Conservation (phyloP, 2,888 invertebrate genomes). For the Drosophila ezoana region DNA sequence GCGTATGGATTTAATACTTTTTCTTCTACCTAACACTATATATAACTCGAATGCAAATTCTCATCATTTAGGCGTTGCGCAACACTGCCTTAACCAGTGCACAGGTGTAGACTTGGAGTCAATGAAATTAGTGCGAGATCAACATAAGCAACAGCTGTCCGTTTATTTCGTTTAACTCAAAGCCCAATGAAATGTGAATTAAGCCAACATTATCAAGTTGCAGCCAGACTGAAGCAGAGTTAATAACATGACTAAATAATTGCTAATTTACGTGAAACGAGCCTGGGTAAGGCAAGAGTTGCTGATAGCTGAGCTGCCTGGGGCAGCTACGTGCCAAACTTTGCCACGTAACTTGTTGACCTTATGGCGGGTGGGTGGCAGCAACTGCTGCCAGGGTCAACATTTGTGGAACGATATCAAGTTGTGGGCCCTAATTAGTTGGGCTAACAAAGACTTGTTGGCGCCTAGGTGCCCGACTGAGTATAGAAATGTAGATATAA, state of each 20-base stretch:
- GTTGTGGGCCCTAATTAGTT: conserved; percentile 63
- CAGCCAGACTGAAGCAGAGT: conserved; percentile 39
- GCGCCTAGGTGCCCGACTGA: background rate
- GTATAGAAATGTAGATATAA: background rate
- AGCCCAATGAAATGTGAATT: conserved; percentile 33
- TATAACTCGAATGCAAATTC: conserved; percentile 11
- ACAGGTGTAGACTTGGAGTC: background rate
- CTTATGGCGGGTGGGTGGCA: conserved; percentile 24
- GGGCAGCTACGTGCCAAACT: conserved; percentile 50
- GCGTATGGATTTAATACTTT: background rate
- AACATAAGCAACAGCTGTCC: conserved; percentile 31
- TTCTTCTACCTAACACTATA: background rate
- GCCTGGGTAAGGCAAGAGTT: conserved; percentile 7
- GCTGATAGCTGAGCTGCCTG: background rate
- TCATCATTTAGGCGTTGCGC: background rate
- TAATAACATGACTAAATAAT: conserved; percentile 70
- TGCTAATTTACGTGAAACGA: conserved; percentile 67
- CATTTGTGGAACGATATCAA: conserved; percentile 60
- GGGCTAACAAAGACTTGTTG: conserved; percentile 21
- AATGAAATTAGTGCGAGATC: conserved; percentile 46
- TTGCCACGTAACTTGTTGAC: conserved; percentile 62
- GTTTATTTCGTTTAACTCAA: conserved; percentile 29
- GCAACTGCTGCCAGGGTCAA: conserved; percentile 54
- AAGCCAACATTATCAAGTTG: conserved; percentile 42
- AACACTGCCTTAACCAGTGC: conserved; percentile 4